Evolutionary conservation across 2,113 vertebrate genomes (phyloP).

Genomic region (Marmota flaviventris): DNA sequence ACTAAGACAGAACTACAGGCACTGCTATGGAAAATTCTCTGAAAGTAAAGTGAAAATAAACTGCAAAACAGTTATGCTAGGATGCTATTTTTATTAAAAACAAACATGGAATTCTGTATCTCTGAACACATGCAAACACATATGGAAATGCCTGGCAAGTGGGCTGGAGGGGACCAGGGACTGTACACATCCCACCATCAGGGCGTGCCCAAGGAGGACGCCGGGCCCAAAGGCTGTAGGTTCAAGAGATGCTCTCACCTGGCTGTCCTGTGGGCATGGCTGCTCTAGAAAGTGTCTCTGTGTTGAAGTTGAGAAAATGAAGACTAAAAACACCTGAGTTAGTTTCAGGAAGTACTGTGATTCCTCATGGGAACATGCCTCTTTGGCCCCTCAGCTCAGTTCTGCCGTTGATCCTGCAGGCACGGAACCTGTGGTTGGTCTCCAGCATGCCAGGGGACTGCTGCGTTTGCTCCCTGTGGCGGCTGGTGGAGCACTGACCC

Average conservation of each 20-base stretch:
- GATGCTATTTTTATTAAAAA: not conserved
- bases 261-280: not conserved
- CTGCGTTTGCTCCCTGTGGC: rapidly evolving
- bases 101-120: not conserved
- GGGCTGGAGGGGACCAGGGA: not conserved
- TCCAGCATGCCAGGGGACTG: rapidly evolving
- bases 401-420: not conserved
- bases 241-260: not conserved
- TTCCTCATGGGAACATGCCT: not conserved
- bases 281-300: not conserved
- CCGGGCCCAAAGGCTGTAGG: not conserved
- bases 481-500: not conserved
- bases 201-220: not conserved
- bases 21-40: not conserved
- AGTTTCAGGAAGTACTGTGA: not conserved
- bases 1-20: not conserved
- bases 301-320: not conserved
- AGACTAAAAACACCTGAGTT: not conserved
- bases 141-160: not conserved
- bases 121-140: not conserved
- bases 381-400: no score
- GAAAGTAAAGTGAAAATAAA: not conserved
- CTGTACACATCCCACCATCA: not conserved
- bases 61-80: not conserved
- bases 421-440: not conserved